phyloP scores from a whole-genome alignment of 2,888 invertebrate genomes.

The Tanypteryx hageni region DNA sequence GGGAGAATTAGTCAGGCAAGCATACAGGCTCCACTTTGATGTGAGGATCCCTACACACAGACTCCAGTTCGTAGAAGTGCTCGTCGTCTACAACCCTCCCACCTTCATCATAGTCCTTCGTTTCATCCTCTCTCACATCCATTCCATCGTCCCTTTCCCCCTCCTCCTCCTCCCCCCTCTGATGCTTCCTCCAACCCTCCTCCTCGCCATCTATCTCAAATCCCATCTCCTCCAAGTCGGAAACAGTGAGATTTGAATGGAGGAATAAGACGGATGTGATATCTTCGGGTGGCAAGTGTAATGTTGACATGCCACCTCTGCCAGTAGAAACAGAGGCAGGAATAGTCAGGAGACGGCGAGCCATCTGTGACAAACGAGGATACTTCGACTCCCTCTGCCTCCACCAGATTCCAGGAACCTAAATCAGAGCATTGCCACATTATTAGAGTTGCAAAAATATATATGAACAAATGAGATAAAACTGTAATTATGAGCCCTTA shows the following conservation, averaged over 20 bases:
- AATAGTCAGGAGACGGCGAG: slow-evolving; percentile 46
- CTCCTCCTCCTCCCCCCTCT: slow-evolving; percentile 24
- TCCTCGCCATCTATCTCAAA: slow-evolving; percentile 64
- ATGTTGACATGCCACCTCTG: slow-evolving; percentile 39
- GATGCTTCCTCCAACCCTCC: slow-evolving; percentile 54
- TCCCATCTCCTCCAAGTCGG: slow-evolving; percentile 64
- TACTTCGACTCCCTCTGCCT: slow-evolving; percentile 46
- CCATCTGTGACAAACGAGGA: slow-evolving; percentile 57
- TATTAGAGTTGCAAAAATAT: too few relatives aligned
- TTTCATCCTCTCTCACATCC: slow-evolving; percentile 23
- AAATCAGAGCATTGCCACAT: background rate
- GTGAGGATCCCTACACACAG: slow-evolving; percentile 33
- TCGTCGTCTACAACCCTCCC: slow-evolving; percentile 40
- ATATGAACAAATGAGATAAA: too few relatives aligned
- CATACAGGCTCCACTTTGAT: slow-evolving; percentile 48
- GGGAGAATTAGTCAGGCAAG: slow-evolving; percentile 26
- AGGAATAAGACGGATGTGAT: slow-evolving; percentile 53
- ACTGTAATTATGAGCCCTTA: too few relatives aligned
- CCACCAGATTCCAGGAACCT: slow-evolving; percentile 62
- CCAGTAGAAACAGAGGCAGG: slow-evolving; percentile 56
- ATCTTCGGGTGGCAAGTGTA: slow-evolving; percentile 36
- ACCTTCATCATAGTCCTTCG: slow-evolving; percentile 46
- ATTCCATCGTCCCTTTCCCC: slow-evolving; percentile 39
- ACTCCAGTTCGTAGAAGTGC: slow-evolving; percentile 47
- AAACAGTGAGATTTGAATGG: slow-evolving; percentile 48